A percentile compares a stretch with the other conserved stretches of the same genome.
phyloP scores from a whole-genome alignment of 2,888 invertebrate species.

The Phengaris arion region DNA sequence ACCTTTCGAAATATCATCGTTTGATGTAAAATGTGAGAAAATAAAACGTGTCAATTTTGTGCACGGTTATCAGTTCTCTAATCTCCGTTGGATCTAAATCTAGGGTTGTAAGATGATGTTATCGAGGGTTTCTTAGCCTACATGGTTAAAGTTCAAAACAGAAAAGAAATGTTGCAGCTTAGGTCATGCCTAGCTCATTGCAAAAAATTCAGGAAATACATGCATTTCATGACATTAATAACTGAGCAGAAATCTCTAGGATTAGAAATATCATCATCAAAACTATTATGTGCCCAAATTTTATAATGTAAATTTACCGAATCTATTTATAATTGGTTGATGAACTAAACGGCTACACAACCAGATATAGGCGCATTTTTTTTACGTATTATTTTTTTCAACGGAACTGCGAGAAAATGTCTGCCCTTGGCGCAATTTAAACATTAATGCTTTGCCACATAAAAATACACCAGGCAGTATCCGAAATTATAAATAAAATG shows the following conservation, averaged over 20 bases:
- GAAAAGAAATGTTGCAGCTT: slow-evolving; percentile 4
- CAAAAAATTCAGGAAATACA: neutral
- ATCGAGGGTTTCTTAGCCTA: neutral
- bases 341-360: too few species aligned
- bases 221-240: slow-evolving; percentile 11
- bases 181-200: neutral
- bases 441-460: neutral
- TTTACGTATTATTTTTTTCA: neutral
- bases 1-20: neutral
- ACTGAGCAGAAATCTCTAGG: neutral
- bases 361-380: neutral
- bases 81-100: neutral
- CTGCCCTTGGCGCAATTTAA: slow-evolving; percentile 2
- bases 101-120: neutral
- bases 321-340: neutral
- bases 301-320: neutral
- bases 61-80: neutral
- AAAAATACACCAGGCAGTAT: neutral
- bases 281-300: neutral
- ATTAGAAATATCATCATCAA: neutral
- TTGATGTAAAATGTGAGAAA: neutral
- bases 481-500: neutral
- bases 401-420: neutral
- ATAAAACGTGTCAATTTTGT: neutral
- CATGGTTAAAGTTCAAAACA: slow-evolving; percentile 17